Evolutionary conservation across 2,797 vertebrate genomes (phyloP).

Genomic region (Trichosurus vulpecula): DNA sequence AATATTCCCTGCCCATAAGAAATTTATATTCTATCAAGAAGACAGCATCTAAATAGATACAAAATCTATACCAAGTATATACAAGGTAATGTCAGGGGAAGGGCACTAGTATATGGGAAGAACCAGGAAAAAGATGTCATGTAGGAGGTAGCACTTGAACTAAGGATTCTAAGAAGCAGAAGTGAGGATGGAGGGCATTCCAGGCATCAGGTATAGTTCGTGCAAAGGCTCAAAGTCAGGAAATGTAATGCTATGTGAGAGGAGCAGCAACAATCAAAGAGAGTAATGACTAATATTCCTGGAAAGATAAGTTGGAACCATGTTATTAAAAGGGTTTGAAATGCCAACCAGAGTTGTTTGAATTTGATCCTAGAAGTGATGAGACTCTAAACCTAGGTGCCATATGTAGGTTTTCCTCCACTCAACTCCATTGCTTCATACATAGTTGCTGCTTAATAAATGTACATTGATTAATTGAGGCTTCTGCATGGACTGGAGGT

Average conservation of each 20-base stretch:
- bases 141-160: neutral
- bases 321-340: neutral
- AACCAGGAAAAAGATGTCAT: neutral
- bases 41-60: neutral
- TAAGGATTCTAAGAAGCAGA: neutral
- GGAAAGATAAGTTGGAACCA: neutral
- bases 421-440: neutral
- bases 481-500: neutral
- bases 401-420: neutral
- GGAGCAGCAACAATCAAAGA: neutral
- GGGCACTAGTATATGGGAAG: neutral
- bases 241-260: neutral
- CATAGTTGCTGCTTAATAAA: neutral
- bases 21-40: neutral
- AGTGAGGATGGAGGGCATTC: neutral
- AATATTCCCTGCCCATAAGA: neutral
- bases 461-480: neutral
- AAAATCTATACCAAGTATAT: neutral
- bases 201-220: neutral
- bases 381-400: neutral
- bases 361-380: neutral
- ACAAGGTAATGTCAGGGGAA: neutral
- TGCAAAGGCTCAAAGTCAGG: neutral
- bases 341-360: neutral
- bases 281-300: neutral